phyloP scores from a whole-genome alignment of 1,140 invertebrate species.

The Caenorhabditis tropicalis region DNA sequence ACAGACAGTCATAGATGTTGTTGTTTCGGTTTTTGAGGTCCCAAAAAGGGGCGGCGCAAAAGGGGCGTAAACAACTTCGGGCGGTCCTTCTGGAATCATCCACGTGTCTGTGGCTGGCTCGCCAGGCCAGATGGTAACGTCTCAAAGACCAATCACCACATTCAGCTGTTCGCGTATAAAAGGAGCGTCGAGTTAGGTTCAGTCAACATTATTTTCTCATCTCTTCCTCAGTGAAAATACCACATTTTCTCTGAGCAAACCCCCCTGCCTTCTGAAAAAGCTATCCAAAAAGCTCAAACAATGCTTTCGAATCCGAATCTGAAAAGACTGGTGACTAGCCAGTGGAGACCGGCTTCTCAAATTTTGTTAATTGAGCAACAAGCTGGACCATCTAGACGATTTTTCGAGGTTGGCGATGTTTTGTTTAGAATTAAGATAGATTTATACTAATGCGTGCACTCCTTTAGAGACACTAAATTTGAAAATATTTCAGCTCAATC shows the following conservation, averaged over 20 bases:
- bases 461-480: no score
- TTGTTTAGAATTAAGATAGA: neutral
- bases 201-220: neutral
- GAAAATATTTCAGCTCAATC: no score
- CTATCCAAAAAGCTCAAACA: neutral
- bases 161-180: neutral
- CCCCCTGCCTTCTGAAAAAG: neutral
- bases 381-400: neutral
- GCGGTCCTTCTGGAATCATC: neutral
- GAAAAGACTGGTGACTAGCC: neutral
- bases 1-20: neutral
- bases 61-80: neutral
- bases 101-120: neutral
- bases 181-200: neutral
- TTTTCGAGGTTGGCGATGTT: neutral
- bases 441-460: no score
- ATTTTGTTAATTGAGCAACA: slow-evolving; percentile 4
- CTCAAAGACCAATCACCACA: slow-evolving; percentile 29
- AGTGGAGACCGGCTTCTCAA: slow-evolving; percentile 14
- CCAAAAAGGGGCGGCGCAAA: neutral
- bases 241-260: neutral
- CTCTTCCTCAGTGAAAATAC: neutral
- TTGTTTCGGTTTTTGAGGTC: slow-evolving; percentile 37
- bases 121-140: neutral
- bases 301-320: slow-evolving; percentile 25